phyloP scores from a whole-genome alignment of 30 jellyfish, hydroid and myxozoan genomes.

The Catostylus mosaicus region DNA sequence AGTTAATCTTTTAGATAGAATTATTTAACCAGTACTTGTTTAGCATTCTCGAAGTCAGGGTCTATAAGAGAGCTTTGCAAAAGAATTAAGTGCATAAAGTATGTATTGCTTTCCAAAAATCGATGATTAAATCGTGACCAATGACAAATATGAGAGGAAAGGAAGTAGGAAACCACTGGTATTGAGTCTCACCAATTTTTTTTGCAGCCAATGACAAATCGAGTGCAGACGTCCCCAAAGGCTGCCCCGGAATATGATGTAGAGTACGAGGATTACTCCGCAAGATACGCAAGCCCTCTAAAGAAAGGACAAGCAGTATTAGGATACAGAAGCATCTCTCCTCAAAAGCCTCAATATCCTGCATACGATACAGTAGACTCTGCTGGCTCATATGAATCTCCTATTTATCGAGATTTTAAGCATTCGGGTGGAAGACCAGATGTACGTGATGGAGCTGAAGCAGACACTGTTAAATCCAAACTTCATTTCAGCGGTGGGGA shows the following conservation, averaged over 20 bases:
- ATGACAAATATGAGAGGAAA: no score
- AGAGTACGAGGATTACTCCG: conserved; percentile 65
- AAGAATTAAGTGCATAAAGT: no score
- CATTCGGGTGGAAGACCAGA: conserved; percentile 65
- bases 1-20: no score
- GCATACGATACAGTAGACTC: conserved; percentile 50
- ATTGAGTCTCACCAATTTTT: no score
- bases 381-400: conserved; percentile 24
- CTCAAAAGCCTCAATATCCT: conserved; percentile 57
- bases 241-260: conserved; percentile 57
- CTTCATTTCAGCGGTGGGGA: conserved; percentile 51
- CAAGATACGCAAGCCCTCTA: conserved; percentile 61
- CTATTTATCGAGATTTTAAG: conserved; percentile 11
- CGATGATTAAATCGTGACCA: no score
- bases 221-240: conserved; percentile 38
- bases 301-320: conserved; percentile 55
- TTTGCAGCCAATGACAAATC: conserved; percentile 63
- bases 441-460: conserved; percentile 71
- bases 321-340: conserved; percentile 84
- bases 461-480: conserved; percentile 29
- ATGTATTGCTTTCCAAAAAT: no score
- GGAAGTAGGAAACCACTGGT: no score
- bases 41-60: no score
- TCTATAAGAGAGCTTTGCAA: no score
- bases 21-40: no score